A percentile compares a stretch with the other conserved stretches of the same genome.
phyloP scores from a whole-genome alignment of 2,797 vertebrate species.

The Emydoidea blandingii region DNA sequence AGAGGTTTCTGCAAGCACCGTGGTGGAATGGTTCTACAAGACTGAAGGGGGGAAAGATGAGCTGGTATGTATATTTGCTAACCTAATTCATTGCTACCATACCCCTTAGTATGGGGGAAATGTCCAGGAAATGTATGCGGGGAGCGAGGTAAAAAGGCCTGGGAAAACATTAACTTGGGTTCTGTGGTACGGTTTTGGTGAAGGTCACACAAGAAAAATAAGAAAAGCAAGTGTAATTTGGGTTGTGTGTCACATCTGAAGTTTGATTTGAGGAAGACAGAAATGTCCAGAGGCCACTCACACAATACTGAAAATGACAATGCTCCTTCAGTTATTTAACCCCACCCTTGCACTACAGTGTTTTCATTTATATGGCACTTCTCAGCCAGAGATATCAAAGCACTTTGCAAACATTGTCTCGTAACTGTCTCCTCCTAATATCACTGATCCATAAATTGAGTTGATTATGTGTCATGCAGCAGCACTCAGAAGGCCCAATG shows the following conservation, averaged over 20 bases:
- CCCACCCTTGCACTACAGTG: background rate
- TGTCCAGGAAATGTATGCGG: background rate
- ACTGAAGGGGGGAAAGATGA: conserved; percentile 82
- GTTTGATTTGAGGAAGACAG: background rate
- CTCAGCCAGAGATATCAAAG: background rate
- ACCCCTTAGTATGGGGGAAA: background rate
- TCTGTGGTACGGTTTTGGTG: background rate
- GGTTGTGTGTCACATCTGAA: background rate
- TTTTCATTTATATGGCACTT: background rate
- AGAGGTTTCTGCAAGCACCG: conserved; percentile 88
- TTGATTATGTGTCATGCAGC: background rate
- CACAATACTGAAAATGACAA: accelerated
- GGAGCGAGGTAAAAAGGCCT: background rate
- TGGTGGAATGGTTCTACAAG: conserved; percentile 91
- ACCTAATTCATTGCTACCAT: background rate
- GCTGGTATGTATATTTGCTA: conserved; percentile 78
- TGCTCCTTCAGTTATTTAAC: background rate
- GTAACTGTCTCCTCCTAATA: background rate
- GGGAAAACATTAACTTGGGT: background rate
- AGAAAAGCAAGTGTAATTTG: background rate
- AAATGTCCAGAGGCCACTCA: background rate
- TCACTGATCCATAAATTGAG: background rate
- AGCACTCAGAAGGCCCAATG: background rate
- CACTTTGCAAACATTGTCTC: background rate
- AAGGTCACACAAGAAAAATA: background rate